phyloP scores from a whole-genome alignment of 2,888 invertebrate genomes.

The Dugesia japonica region DNA sequence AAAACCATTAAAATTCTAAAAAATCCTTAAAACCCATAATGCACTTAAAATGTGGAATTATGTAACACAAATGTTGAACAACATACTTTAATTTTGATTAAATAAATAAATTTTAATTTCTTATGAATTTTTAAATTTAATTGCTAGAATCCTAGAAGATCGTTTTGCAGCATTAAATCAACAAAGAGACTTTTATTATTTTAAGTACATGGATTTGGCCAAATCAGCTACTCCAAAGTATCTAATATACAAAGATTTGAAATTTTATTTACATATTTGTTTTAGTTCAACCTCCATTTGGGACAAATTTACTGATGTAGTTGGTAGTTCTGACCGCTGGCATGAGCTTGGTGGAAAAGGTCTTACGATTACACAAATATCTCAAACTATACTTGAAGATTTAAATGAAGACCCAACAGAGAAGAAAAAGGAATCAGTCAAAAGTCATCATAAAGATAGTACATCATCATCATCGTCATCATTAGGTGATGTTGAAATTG shows the following conservation, averaged over 20 bases:
- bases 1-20: no score
- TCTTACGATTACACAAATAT: not conserved
- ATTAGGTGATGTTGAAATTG: not conserved
- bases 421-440: not conserved
- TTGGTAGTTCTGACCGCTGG: not conserved
- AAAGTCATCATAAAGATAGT: not conserved
- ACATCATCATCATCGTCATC: not conserved
- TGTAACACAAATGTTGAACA: no score
- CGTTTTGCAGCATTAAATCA: not conserved
- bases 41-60: no score
- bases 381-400: not conserved
- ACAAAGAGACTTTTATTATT: slow-evolving; percentile 3
- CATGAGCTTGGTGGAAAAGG: not conserved
- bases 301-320: not conserved
- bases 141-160: not conserved
- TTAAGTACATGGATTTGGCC: not conserved
- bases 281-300: not conserved
- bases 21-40: no score
- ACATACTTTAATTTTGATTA: no score
- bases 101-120: no score
- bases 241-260: no score
- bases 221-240: not conserved
- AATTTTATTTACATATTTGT: no score
- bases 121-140: no score
- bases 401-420: not conserved